phyloP scores from a whole-genome alignment of 2,797 vertebrate species.

The Simalia tracyae region DNA sequence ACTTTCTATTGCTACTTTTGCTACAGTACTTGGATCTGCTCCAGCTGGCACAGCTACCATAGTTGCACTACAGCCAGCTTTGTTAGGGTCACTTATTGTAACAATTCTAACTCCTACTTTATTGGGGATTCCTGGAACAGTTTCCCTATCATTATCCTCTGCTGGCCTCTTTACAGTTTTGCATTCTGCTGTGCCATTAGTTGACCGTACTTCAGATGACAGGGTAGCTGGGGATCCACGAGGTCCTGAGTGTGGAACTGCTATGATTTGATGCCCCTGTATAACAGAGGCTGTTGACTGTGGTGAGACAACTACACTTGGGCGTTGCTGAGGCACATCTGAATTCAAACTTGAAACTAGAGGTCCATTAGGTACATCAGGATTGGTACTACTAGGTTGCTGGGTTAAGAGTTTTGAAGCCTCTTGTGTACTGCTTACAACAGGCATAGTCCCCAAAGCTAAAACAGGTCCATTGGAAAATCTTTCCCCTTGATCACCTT shows the following conservation, averaged over 20 bases:
- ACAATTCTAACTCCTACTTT: slow-evolving; percentile 99
- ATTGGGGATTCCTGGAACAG: slow-evolving; percentile 90
- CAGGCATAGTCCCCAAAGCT: slow-evolving; percentile 78
- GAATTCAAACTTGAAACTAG: slow-evolving; percentile 84
- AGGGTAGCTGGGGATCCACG: slow-evolving; percentile 76
- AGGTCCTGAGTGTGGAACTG: slow-evolving; percentile 79
- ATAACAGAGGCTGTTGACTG: slow-evolving; percentile 83
- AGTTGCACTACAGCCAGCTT: slow-evolving; percentile 94
- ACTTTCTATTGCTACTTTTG: slow-evolving; percentile 99
- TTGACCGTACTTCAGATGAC: slow-evolving; percentile 77
- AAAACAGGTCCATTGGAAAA: slow-evolving; percentile 92
- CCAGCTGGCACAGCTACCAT: slow-evolving; percentile 99
- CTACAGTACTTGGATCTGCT: slow-evolving; percentile 98
- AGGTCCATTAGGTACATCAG: slow-evolving; percentile 94
- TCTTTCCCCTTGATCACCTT: slow-evolving; percentile 93
- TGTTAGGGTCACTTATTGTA: slow-evolving; percentile 99
- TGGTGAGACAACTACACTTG: slow-evolving; percentile 84
- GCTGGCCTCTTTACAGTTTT: slow-evolving; percentile 91
- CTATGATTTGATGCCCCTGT: slow-evolving; percentile 83
- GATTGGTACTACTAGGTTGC: slow-evolving; percentile 80
- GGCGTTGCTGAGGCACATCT: slow-evolving; percentile 87
- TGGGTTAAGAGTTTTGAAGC: slow-evolving; percentile 76
- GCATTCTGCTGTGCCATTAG: slow-evolving; percentile 89
- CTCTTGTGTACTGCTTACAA: slow-evolving; percentile 77
- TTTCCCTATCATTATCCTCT: slow-evolving; percentile 85